A percentile compares a stretch with the other conserved stretches of the same genome.
Evolutionary conservation across 2,888 invertebrate species (phyloP).

Genomic region (Pandemis corylana): DNA sequence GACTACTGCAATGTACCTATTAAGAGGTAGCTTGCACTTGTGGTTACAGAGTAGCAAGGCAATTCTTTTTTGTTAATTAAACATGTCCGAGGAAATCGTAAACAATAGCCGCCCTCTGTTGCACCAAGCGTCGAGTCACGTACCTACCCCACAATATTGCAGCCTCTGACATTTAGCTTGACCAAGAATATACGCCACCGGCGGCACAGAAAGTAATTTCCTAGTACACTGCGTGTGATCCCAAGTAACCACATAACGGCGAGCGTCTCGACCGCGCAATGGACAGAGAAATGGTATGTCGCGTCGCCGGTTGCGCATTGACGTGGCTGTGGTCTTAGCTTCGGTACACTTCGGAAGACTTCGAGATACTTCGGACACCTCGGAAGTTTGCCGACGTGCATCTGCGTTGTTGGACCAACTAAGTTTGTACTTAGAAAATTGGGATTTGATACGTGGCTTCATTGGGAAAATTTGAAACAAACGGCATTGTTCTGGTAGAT

Average conservation of each 20-base stretch:
- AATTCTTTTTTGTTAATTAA: constrained; percentile 12
- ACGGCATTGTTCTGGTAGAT: background rate
- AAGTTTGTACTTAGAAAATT: constrained; percentile 35
- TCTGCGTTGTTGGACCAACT: constrained; percentile 20
- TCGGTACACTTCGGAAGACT: constrained; percentile 27
- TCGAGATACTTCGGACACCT: constrained; percentile 31
- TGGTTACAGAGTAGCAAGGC: no score
- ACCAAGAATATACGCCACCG: no score
- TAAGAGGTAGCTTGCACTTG: no score
- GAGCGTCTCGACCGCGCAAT: no score
- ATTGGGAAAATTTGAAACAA: constrained; percentile 12
- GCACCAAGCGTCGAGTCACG: constrained; percentile 30
- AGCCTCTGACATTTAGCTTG: constrained; percentile 29
- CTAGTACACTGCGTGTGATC: no score
- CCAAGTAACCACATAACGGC: no score
- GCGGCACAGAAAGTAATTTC: no score
- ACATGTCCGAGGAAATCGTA: constrained; percentile 37
- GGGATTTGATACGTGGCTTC: constrained; percentile 19
- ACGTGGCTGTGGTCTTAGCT: no score
- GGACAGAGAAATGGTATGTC: no score
- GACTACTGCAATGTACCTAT: no score
- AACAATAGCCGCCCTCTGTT: constrained; percentile 27
- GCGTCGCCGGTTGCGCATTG: no score
- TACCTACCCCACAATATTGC: constrained; percentile 31
- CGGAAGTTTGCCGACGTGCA: constrained; percentile 26